Percentiles rank a stretch among this genome's conserved stretches.
Evolutionary conservation across 2,113 vertebrate genomes (phyloP).

Genomic region (Formicarius rufipectus): DNA sequence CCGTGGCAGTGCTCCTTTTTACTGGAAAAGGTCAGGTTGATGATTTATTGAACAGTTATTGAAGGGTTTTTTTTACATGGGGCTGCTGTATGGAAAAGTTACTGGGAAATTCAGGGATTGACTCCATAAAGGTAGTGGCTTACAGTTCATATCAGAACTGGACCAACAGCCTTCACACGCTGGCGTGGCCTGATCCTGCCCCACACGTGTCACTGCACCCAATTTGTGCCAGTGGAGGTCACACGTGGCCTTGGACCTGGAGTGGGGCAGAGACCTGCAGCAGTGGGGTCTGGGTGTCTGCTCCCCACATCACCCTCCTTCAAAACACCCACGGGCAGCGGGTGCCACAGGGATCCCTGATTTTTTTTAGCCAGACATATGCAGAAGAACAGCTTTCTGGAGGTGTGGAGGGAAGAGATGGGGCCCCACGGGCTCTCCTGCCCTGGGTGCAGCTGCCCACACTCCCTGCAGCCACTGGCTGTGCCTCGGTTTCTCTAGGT

Average conservation of each 20-base stretch:
- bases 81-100: conserved; percentile 48
- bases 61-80: conserved; percentile 70
- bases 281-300: neutral
- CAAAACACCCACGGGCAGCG: accelerated
- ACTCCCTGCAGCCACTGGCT: accelerated
- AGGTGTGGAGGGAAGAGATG: neutral
- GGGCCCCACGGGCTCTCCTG: neutral
- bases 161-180: accelerated
- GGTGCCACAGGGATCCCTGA: accelerated
- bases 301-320: neutral
- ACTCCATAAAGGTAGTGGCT: neutral
- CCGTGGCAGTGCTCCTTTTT: conserved; percentile 9
- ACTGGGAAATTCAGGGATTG: conserved; percentile 35
- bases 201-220: accelerated
- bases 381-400: accelerated
- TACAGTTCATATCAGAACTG: accelerated
- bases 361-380: accelerated
- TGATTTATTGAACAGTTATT: conserved; percentile 77
- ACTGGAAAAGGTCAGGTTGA: conserved; percentile 71
- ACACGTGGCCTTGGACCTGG: neutral
- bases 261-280: neutral
- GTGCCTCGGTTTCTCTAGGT: neutral
- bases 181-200: accelerated
- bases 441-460: neutral
- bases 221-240: neutral